Base-by-base conservation (phyloP, 2,113 vertebrate genomes). In the Sturnus vulgaris region DNA sequence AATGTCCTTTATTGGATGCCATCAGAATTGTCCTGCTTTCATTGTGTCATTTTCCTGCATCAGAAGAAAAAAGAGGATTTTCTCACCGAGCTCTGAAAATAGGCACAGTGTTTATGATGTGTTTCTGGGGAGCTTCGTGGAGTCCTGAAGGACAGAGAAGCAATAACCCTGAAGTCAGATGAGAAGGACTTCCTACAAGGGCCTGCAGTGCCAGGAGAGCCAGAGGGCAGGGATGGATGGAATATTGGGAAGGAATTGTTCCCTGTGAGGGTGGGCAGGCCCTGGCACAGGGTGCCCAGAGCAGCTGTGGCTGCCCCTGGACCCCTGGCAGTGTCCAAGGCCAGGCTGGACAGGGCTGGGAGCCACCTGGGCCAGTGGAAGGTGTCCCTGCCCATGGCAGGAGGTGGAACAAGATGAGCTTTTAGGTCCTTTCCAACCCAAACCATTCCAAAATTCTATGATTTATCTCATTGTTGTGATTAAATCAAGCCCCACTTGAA, bases 341-440 rank as follows among this genome's bases (percentile, higher is more conserved):
- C 7, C 53, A 53, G 69, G 22, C 0, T 82, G 40, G 5, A 19
- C 1, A 0, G 40, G 47, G n/a, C 30, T 69, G 53, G 17, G 47
- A 76, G 55, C 40, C 40, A 0, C 63, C 63, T 55, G 21, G 21
- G 5, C 0, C 1, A 31, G 30, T 63, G 56, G 64, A 24, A 70
- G 31, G 18, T 77, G 31, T 37, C 40, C 24, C 4, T 83, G 31
- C 40, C 53, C 47, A 11, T 42, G 40, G 47, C 61, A 63, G 25
- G 19, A 15, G 3, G 2, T 27, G 8, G 31, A 28, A 56, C 16
- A 7, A 9, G 42, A 5, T 63, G 27, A 55, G 18, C 22, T 56
- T 77, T 24, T 12, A 28, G 42, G 18, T 70, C 40, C 28, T 16
- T 68, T 61, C 39, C 42, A 39, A 39, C 19, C 19, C 20, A 77